A percentile compares a stretch with the other conserved stretches of the same genome.
These are phyloP conservation scores for Oligia latruncula DNA, from an alignment of 2,888 invertebrate species.

Conservation along the genomic window DNA sequence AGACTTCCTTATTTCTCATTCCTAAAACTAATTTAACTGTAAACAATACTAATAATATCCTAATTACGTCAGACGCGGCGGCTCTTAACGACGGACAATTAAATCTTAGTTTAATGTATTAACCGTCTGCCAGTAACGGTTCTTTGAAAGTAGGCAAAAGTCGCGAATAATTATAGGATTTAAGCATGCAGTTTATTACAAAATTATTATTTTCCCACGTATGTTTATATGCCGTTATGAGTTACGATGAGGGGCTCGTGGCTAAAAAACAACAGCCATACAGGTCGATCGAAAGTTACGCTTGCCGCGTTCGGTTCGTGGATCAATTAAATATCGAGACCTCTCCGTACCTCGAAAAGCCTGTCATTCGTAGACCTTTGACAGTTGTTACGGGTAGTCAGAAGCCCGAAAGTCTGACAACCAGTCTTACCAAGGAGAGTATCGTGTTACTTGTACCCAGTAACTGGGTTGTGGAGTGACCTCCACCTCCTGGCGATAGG, in stretches of 20 bases:
- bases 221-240: slow-evolving; percentile 25
- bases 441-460: not conserved
- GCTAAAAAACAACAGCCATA: not conserved
- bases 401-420: not conserved
- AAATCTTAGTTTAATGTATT: slow-evolving; percentile 51
- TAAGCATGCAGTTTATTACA: slow-evolving; percentile 37
- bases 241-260: not conserved
- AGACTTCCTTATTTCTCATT: slow-evolving; percentile 40
- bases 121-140: slow-evolving; percentile 57
- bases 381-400: not conserved
- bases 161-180: slow-evolving; percentile 34
- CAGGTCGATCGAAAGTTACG: not conserved
- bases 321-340: not conserved
- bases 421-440: not conserved
- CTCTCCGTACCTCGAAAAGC: not conserved
- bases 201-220: slow-evolving; percentile 27
- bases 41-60: slow-evolving; percentile 49
- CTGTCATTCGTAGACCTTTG: not conserved
- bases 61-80: slow-evolving; percentile 40
- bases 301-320: not conserved
- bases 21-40: slow-evolving; percentile 25
- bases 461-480: not conserved
- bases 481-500: not conserved
- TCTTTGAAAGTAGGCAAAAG: slow-evolving; percentile 45
- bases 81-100: slow-evolving; percentile 56